A percentile compares a stretch with the other conserved stretches of the same genome.
Evolutionary conservation across 2,888 invertebrate genomes (phyloP).

Genomic region (Meteorus cinctellus): DNA sequence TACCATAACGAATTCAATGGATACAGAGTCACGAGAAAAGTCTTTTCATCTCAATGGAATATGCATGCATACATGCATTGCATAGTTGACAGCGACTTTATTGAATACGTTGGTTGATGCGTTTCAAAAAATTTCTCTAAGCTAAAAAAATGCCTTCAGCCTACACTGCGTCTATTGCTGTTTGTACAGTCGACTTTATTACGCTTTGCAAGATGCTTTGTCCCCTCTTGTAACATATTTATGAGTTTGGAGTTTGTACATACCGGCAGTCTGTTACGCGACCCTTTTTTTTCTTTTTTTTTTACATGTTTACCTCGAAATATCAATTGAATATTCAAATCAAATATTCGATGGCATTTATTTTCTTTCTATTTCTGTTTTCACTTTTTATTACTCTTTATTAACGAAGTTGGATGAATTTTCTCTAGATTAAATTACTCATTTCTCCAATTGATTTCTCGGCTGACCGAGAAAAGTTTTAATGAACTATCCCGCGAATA

Average conservation of each 20-base stretch:
- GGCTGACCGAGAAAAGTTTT: constrained; percentile 29
- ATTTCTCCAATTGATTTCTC: constrained; percentile 34
- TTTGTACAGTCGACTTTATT: constrained; percentile 9
- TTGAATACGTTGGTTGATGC: not conserved
- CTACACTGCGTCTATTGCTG: not conserved
- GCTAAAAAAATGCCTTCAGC: not conserved
- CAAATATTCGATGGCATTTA: not conserved
- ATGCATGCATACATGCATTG: not conserved
- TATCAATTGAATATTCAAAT: not conserved
- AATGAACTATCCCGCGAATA: constrained; percentile 44
- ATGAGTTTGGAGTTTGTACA: not conserved
- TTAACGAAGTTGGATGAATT: not conserved
- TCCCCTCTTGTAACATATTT: constrained; percentile 9
- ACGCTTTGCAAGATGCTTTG: not conserved
- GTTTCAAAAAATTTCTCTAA: not conserved
- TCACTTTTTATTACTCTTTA: not conserved
- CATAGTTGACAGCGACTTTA: not conserved
- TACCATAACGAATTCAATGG: not conserved
- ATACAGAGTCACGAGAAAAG: not conserved
- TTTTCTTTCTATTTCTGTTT: not conserved
- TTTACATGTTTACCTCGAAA: not conserved
- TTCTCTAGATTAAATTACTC: not conserved
- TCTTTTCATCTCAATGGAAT: not conserved
- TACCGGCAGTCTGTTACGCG: not conserved
- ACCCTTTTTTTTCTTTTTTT: not conserved